Base-by-base conservation (phyloP, 2,797 vertebrate genomes). In the Acrocephalus scirpaceus region DNA sequence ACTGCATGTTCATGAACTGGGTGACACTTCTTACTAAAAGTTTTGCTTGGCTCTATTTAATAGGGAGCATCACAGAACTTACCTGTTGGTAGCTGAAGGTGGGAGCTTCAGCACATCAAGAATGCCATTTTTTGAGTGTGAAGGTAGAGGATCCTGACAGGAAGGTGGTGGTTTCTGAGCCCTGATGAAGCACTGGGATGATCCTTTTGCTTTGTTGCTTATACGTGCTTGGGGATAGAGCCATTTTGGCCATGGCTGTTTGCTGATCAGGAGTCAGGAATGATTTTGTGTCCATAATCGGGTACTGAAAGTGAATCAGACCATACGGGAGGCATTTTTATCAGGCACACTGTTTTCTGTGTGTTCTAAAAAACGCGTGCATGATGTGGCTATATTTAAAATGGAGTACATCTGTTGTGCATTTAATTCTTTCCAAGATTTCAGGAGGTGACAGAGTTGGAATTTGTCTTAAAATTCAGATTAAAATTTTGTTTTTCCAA, bases 391-490 rank as follows among this genome's bases (percentile, higher is more conserved):
- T 96, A 90, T 95, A 95, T 94, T 94, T 97, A 81, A 95, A 72
- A 75, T 51, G 44, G 54, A 67, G 79, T 83, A 40, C 93, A 92
- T 91, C 86, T 95, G 92, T 61, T 86, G 70, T 88, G 80, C 34
- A 20, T 90, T 92, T 84, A 51, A 75, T 94, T 92, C 93, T 90
- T 76, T 94, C 88, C 88, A 93, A 92, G 88, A 93, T 92, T 94
- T 92, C 79, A 53, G 86, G 79, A 94, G 94, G 86, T 95, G 91
- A 85, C 71, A 75, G 74, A 92, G 75, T 86, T 94, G 89, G 82
- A 92, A 91, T 70, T 76, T n/a, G 40, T 73, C 77, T 95, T 64
- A 74, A 92, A 91, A 82, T 76, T 56, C 34, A 86, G 69, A 81
- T 82, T 2, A 62, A 88, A 77, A 30, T 64, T 67, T 81, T 62